A percentile compares a stretch with the other conserved stretches of the same genome.
Evolutionary conservation across 2,797 vertebrate species (phyloP).

Genomic region (Crypturellus tataupa): DNA sequence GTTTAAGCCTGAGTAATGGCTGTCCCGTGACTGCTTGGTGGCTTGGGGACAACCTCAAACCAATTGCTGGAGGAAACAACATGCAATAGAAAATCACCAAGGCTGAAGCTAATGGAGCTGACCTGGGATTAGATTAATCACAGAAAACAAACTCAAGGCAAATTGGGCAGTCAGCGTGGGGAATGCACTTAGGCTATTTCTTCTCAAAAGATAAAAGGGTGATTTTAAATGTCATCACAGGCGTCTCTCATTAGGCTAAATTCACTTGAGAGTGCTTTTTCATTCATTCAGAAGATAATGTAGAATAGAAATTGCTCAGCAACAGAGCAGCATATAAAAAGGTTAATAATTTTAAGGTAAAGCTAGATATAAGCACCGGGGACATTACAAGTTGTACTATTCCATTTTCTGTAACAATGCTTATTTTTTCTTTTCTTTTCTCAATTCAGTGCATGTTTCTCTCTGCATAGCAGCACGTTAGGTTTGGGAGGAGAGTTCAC

Average conservation of each 20-base stretch:
- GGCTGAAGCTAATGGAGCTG: neutral
- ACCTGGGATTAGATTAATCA: accelerated
- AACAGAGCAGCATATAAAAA: neutral
- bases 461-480: neutral
- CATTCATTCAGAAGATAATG: neutral
- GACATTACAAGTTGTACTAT: neutral
- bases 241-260: neutral
- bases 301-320: constrained; percentile 10
- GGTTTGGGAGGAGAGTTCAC: neutral
- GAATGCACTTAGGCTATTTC: neutral
- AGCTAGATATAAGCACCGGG: neutral
- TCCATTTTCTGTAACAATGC: neutral
- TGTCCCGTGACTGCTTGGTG: neutral
- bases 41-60: neutral
- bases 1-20: neutral
- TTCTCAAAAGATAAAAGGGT: neutral
- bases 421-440: neutral
- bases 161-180: neutral
- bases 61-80: neutral
- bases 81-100: accelerated
- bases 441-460: neutral
- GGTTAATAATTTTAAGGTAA: constrained; percentile 4
- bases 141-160: neutral
- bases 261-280: neutral
- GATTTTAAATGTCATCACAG: neutral